Evolutionary conservation across 2,797 vertebrate genomes (phyloP).

Genomic region (Botia kubotai): DNA sequence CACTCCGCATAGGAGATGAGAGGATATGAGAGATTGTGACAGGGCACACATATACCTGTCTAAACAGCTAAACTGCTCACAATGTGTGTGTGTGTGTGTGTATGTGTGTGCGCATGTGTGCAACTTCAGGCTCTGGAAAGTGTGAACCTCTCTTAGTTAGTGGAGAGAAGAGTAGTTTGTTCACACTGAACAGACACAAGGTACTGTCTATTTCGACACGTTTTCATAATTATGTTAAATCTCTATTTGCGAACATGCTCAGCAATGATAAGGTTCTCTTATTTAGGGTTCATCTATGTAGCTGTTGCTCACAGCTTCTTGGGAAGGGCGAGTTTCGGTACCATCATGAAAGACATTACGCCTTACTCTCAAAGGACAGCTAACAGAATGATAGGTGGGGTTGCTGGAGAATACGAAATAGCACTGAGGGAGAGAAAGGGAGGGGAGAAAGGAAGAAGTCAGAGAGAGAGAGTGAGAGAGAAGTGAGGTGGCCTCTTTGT

Average conservation of each 20-base stretch:
- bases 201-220: slow-evolving; percentile 22
- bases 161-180: slow-evolving; percentile 13
- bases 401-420: slow-evolving; percentile 28
- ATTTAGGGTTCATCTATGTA: background rate
- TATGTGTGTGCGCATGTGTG: background rate
- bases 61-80: slow-evolving; percentile 43
- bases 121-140: slow-evolving; percentile 35
- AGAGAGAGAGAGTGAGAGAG: slow-evolving; percentile 49
- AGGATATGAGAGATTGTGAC: slow-evolving; percentile 30
- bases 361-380: slow-evolving; percentile 25
- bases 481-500: slow-evolving; percentile 64
- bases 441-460: slow-evolving; percentile 30
- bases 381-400: slow-evolving; percentile 41
- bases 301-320: background rate
- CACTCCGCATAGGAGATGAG: slow-evolving; percentile 26
- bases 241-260: slow-evolving; percentile 12
- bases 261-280: background rate
- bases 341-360: slow-evolving; percentile 22
- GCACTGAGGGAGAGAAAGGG: slow-evolving; percentile 27
- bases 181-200: slow-evolving; percentile 32
- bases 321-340: background rate
- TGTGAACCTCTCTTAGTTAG: slow-evolving; percentile 38
- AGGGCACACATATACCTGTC: slow-evolving; percentile 52
- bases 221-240: slow-evolving; percentile 24
- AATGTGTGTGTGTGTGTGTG: background rate